Evolutionary conservation across 1,140 invertebrate species (phyloP), one percentile per base, ranked within the genome.

Genomic region (Drosophila bocqueti): DNA sequence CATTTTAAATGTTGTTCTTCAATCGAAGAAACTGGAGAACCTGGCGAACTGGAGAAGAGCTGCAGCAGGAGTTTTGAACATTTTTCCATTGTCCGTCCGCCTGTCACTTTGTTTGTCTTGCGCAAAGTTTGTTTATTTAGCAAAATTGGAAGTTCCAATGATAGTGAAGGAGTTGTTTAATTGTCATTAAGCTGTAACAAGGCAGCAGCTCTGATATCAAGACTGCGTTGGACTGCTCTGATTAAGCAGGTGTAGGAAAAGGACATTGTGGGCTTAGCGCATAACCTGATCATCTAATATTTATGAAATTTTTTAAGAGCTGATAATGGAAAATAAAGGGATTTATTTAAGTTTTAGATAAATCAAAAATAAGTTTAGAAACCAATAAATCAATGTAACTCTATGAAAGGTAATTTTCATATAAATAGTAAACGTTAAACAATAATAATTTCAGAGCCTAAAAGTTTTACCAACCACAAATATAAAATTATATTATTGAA

Each of bases 41-140:
- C 46, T 47, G 46, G 21, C 13, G n/a, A 52, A 31, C 31, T 31
- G 64, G 7, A 63, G 58, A 63, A 15, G 40, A 64, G 55, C 10
- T 66, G 73, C 55, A 67, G 40, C 54, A 40, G 59, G 40, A 59
- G 46, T 18, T 58, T 13, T 21, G 40, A 55, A 42, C 42, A 66
- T 36, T 60, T 45, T 60, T 42, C 52, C 76, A 55, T 63, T 72
- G 61, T 78, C 67, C 62, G 46, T 65, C 68, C 55, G 55, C 31
- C 60, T 73, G 76, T 58, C 76, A 79, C 40, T 79, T 79, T 79
- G 76, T 79, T 79, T 79, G 76, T 59, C 76, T 79, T 79, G 66
- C 64, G 49, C 67, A 52, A 79, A 79, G 76, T 79, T 79, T 79
- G 76, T 79, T 79, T 79, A 73, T 72, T 79, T 79, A 79, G 77